A percentile compares a stretch with the other conserved stretches of the same genome.
phyloP scores from a whole-genome alignment of 2,113 vertebrate species.

The Myanophis thanlyinensis region DNA sequence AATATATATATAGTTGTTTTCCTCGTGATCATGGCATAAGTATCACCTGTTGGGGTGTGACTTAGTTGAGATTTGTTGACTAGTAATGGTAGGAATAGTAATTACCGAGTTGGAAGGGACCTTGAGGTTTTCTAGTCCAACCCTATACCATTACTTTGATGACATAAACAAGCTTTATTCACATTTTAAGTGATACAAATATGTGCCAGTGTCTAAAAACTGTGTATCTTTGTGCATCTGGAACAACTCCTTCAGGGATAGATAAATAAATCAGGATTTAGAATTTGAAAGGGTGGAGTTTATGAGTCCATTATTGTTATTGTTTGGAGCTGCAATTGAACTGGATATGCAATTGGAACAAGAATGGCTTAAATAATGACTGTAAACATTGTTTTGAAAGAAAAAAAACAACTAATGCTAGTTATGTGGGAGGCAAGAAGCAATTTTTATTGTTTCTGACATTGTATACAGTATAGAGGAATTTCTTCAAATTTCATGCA shows the following conservation, averaged over 20 bases:
- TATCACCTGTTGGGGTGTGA: background rate
- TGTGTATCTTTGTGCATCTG: background rate
- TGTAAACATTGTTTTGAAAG: background rate
- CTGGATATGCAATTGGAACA: background rate
- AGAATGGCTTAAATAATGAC: background rate
- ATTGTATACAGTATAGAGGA: too few species aligned
- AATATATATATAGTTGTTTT: too few species aligned
- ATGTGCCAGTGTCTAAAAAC: background rate
- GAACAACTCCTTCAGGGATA: background rate
- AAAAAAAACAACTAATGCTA: background rate
- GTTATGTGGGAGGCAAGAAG: background rate
- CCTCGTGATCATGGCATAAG: background rate
- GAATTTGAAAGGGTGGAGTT: background rate
- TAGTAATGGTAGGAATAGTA: too few species aligned
- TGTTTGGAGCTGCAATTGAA: background rate
- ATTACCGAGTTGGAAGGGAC: background rate
- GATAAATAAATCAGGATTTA: slow-evolving; percentile 2
- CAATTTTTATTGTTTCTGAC: background rate
- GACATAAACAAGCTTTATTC: slow-evolving; percentile 10
- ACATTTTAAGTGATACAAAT: slow-evolving; percentile 25
- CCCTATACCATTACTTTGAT: background rate
- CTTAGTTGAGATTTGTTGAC: background rate
- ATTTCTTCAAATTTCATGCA: background rate
- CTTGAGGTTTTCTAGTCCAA: background rate
- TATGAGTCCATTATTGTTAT: background rate